Base-by-base conservation (phyloP, 2,888 invertebrate genomes). In the Pseudococcus jackbeardsleyi region DNA sequence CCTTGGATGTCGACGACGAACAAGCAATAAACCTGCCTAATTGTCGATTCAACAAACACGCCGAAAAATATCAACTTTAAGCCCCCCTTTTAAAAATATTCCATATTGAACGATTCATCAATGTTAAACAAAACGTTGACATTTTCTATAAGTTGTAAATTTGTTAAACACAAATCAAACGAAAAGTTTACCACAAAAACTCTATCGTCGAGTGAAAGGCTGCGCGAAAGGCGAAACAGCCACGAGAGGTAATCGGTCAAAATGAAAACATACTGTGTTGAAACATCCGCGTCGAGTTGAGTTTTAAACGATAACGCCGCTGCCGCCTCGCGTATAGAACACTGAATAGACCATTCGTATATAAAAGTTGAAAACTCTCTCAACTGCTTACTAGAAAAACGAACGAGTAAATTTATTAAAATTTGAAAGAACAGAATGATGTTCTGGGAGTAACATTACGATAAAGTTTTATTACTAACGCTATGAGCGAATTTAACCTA, bases 351-450 rank as follows among this genome's bases (percentile, higher is more conserved):
- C 72, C 72, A 39, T 77, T 77, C 72, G 72, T n/a, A n/a, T n/a
- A n/a, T 17, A 39, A 77, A 77, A 77, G 72, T 77, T 33, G 39
- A 22, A 77, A 77, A 77, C n/a, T n/a, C 72, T 77, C 72, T 77
- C 33, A 33, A 77, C 72, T 77, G 72, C 39, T 77, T 77, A 33
- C 9, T 39, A 12, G 4, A 26, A 39, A 77, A 15, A 39, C 72
- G 33, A 77, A 77, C 26, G 72, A 22, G 72, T 77, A 77, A 77
- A 77, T 77, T 77, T 77, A 77, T 77, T 77, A 77, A 77, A 77
- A 77, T 77, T 77, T 77, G 33, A 33, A 77, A 77, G 72, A 77
- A 77, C 72, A 26, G 72, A 77, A 77, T 77, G 72, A 77, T 77
- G 72, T 33, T 77, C 39, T 39, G 15, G 72, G 72, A 77, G 72